A percentile compares a stretch with the other conserved stretches of the same genome.
Evolutionary conservation across 2,113 vertebrate species (phyloP).

Genomic region (Rissa tridactyla): DNA sequence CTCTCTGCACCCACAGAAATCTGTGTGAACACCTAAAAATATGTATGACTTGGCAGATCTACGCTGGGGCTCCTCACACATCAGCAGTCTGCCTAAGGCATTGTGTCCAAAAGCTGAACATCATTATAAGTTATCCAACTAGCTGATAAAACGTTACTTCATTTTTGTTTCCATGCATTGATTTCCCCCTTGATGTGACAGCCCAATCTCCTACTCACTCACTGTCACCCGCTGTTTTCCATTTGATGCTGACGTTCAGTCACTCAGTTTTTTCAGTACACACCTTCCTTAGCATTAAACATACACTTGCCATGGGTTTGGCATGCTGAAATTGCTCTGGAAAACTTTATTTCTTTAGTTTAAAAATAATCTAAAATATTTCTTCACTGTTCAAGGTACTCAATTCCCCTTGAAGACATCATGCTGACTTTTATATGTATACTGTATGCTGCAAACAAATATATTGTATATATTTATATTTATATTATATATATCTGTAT

Average conservation of each 20-base stretch:
- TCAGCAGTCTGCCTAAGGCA: slow-evolving; percentile 51
- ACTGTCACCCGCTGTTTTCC: background rate
- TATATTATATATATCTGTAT: background rate
- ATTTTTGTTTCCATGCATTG: slow-evolving; percentile 12
- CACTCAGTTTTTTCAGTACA: background rate
- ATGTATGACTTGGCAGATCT: slow-evolving; percentile 10
- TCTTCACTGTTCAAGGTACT: background rate
- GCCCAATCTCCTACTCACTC: slow-evolving; percentile 26
- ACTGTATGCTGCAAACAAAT: background rate
- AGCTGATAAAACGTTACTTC: slow-evolving; percentile 20
- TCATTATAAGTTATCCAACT: slow-evolving; percentile 35
- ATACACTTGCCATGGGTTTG: background rate
- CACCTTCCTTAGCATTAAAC: background rate
- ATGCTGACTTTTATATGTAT: background rate
- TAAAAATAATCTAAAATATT: background rate
- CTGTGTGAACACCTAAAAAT: slow-evolving; percentile 15
- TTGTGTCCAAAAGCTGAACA: slow-evolving; percentile 45
- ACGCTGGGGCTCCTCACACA: slow-evolving; percentile 5
- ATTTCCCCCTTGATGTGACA: slow-evolving; percentile 45
- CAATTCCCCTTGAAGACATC: background rate
- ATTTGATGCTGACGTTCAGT: slow-evolving; percentile 5
- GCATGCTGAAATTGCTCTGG: background rate
- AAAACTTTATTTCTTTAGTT: background rate
- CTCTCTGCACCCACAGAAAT: slow-evolving; percentile 8
- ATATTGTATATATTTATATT: background rate